Evolutionary conservation across 2,113 vertebrate genomes (phyloP).

Genomic region (Falco punctatus): DNA sequence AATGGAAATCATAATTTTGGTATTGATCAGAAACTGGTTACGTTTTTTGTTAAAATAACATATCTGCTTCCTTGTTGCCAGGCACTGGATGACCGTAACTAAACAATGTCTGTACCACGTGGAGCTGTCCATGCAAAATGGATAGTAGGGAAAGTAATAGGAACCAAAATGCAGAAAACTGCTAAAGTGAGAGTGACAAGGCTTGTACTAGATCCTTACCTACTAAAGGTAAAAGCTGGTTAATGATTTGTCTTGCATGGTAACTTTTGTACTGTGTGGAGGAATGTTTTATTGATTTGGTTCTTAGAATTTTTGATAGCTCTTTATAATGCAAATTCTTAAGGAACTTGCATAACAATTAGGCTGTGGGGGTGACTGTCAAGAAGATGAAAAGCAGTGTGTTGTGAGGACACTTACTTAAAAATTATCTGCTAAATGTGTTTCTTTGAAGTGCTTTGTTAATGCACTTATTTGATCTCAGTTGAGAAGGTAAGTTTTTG

Average conservation of each 20-base stretch:
- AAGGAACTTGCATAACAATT: background rate
- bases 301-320: background rate
- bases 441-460: constrained; percentile 12
- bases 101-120: constrained; percentile 84
- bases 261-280: background rate
- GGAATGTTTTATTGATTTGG: background rate
- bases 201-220: constrained; percentile 90
- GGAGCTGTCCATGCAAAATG: constrained; percentile 91
- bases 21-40: fast-evolving
- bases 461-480: background rate
- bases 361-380: background rate
- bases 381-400: background rate
- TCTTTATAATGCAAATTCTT: background rate
- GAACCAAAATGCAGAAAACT: constrained; percentile 94
- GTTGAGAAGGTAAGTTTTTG: background rate
- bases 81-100: constrained; percentile 37
- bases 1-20: background rate
- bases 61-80: constrained; percentile 34
- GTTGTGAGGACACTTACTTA: background rate
- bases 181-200: constrained; percentile 95
- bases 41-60: constrained; percentile 39
- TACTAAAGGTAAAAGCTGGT: constrained; percentile 87
- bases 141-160: constrained; percentile 93
- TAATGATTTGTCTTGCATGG: background rate
- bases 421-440: background rate